A percentile compares a stretch with the other conserved stretches of the same genome.
Evolutionary conservation across 2,888 invertebrate genomes (phyloP).

Genomic region (Trichogramma dendrolimi): DNA sequence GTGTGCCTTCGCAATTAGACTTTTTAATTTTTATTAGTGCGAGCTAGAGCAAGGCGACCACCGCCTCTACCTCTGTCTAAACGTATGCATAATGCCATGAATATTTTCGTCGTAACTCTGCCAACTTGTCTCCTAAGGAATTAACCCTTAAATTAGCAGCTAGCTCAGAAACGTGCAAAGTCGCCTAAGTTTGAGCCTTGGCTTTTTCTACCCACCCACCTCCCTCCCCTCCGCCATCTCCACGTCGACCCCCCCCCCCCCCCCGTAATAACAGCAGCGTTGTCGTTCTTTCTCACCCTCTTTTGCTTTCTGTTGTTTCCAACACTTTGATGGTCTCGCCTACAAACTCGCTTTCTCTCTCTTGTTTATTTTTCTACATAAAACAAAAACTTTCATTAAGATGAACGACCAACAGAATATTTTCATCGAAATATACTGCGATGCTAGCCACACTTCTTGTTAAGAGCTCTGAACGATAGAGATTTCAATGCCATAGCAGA

Average conservation of each 20-base stretch:
- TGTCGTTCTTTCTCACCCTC: slow-evolving; percentile 32
- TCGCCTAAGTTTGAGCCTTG: slow-evolving; percentile 46
- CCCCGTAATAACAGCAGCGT: slow-evolving; percentile 9
- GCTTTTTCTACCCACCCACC: slow-evolving; percentile 27
- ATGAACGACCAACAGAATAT: slow-evolving; percentile 7
- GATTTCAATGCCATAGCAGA: slow-evolving; percentile 38
- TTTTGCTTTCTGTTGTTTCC: slow-evolving; percentile 26
- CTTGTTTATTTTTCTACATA: neutral
- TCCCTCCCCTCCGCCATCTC: slow-evolving; percentile 30
- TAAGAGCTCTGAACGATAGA: slow-evolving; percentile 33
- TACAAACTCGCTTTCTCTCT: slow-evolving; percentile 40
- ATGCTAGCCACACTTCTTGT: slow-evolving; percentile 25
- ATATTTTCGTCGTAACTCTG: slow-evolving; percentile 53
- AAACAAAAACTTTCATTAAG: too few relatives aligned
- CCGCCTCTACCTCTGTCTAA: slow-evolving; percentile 42
- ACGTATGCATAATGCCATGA: slow-evolving; percentile 54
- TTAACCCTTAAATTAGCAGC: slow-evolving; percentile 54
- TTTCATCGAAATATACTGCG: slow-evolving; percentile 21
- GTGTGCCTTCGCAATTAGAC: slow-evolving; percentile 48
- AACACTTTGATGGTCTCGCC: neutral
- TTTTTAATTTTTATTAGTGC: slow-evolving; percentile 53
- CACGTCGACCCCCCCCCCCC: neutral
- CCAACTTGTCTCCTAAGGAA: slow-evolving; percentile 54
- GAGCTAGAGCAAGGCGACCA: slow-evolving; percentile 33
- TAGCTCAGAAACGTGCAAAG: slow-evolving; percentile 50